A percentile compares a stretch with the other conserved stretches of the same genome.
Evolutionary conservation across 1,140 invertebrate genomes (phyloP).

Genomic region (Neodiprion virginianus): DNA sequence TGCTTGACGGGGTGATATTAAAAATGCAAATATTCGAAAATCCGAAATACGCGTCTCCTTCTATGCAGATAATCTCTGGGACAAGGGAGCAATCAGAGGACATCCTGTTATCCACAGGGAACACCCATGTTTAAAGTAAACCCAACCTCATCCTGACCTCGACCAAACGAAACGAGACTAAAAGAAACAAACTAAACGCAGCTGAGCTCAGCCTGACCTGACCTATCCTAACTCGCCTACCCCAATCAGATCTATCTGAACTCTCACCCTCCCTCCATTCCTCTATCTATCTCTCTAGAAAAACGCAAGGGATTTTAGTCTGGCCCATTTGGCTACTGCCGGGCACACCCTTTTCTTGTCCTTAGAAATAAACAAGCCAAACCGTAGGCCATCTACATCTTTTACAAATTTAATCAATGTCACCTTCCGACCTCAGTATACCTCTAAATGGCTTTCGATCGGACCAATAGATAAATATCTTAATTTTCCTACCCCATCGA

Average conservation of each 20-base stretch:
- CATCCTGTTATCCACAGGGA: constrained; percentile 49
- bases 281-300: no score
- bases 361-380: constrained; percentile 17
- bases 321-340: constrained; percentile 13
- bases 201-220: not conserved
- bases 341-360: constrained; percentile 35
- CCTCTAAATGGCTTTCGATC: constrained; percentile 1
- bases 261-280: not conserved
- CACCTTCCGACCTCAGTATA: not conserved
- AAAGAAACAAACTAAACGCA: not conserved
- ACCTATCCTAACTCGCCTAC: not conserved
- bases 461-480: constrained; percentile 3
- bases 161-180: no score
- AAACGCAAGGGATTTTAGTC: constrained; percentile 28
- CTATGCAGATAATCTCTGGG: constrained; percentile 37
- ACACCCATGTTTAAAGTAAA: constrained; percentile 41
- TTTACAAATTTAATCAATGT: constrained; percentile 8
- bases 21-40: constrained; percentile 20
- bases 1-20: constrained; percentile 6
- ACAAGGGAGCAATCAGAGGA: constrained; percentile 49
- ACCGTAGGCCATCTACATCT: constrained; percentile 2
- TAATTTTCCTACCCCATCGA: not conserved
- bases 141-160: not conserved
- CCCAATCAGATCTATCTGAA: constrained; percentile 39
- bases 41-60: constrained; percentile 20